Evolutionary conservation across 2,113 vertebrate species (phyloP).

Genomic region (Argyrosomus japonicus): DNA sequence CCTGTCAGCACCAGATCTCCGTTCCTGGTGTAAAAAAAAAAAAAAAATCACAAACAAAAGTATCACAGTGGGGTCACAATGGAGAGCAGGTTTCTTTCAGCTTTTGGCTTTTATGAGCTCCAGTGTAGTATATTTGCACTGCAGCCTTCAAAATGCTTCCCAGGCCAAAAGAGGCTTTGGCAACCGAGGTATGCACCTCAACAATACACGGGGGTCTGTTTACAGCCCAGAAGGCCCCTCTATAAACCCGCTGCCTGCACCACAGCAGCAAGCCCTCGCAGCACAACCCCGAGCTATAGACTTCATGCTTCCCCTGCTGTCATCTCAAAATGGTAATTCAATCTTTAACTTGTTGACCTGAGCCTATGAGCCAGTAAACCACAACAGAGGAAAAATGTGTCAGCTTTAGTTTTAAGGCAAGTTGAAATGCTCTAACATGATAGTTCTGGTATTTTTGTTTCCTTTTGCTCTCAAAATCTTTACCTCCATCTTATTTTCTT

Average conservation of each 20-base stretch:
- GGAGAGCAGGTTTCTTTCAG: conserved; percentile 70
- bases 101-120: conserved; percentile 75
- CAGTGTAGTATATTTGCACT: conserved; percentile 73
- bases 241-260: conserved; percentile 67
- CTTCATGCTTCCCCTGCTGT: conserved; percentile 39
- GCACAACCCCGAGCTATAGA: conserved; percentile 23
- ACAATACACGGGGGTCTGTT: conserved; percentile 80
- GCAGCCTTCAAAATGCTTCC: conserved; percentile 69
- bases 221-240: conserved; percentile 71
- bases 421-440: conserved; percentile 16
- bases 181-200: conserved; percentile 70
- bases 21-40: conserved; percentile 27
- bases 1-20: conserved; percentile 43
- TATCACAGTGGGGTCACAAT: conserved; percentile 59
- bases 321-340: conserved; percentile 53
- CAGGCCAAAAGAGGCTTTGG: conserved; percentile 67
- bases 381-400: conserved; percentile 54
- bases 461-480: conserved; percentile 25
- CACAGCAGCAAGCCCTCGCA: conserved; percentile 26
- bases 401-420: conserved; percentile 31
- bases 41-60: conserved; percentile 46
- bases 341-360: conserved; percentile 62
- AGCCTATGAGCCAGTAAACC: conserved; percentile 54
- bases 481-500: neutral
- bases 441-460: conserved; percentile 47